phyloP scores from a whole-genome alignment of 2,113 vertebrate genomes.

The Pelobates fuscus region DNA sequence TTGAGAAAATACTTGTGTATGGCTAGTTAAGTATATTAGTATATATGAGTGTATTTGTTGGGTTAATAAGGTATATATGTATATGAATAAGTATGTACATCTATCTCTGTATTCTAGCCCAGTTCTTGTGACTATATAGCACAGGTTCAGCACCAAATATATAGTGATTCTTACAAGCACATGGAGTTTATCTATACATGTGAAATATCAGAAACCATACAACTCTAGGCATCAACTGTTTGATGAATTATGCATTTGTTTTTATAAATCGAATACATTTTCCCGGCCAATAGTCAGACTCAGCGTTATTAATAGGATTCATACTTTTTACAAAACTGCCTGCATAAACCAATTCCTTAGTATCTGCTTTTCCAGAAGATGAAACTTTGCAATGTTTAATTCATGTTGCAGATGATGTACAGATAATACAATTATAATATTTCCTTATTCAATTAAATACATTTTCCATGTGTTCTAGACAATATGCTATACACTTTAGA shows the following conservation, averaged over 20 bases:
- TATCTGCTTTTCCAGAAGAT: constrained; percentile 27
- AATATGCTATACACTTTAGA: no score
- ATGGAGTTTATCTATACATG: no score
- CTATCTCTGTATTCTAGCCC: no score
- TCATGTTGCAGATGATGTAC: constrained; percentile 10
- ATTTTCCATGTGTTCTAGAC: not conserved
- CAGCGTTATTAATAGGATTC: constrained; percentile 22
- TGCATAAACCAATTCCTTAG: constrained; percentile 15
- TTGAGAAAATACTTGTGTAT: no score
- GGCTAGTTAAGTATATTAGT: no score
- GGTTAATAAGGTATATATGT: no score
- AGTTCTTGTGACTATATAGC: no score
- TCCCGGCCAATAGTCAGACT: constrained; percentile 21
- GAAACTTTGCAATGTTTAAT: constrained; percentile 38
- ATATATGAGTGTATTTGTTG: no score
- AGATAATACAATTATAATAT: constrained; percentile 30
- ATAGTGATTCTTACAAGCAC: no score
- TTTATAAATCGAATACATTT: constrained; percentile 20
- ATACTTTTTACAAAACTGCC: constrained; percentile 6
- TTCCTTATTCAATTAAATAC: constrained; percentile 27
- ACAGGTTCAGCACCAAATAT: no score
- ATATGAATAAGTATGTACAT: no score
- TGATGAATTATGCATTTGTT: constrained; percentile 20
- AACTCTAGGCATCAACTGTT: not conserved
- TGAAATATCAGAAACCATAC: not conserved